Conservation (phyloP, 2,113 vertebrate species). For the Periophthalmodon schlosseri region DNA sequence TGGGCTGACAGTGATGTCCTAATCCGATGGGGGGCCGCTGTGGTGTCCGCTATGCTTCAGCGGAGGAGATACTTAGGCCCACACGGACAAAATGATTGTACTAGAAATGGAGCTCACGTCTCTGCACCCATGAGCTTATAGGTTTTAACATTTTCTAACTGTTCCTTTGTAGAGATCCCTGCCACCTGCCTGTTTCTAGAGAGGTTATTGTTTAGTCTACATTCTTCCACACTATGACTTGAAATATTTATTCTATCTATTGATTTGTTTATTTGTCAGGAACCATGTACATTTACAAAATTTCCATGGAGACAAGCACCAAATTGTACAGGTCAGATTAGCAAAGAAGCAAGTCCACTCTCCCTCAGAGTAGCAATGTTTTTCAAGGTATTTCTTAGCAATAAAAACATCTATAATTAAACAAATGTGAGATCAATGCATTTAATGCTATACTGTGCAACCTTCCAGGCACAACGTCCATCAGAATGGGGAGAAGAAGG, state of each 20-base stretch:
- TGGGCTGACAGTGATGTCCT: conserved; percentile 55
- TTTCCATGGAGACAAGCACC: no score
- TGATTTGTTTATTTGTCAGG: no score
- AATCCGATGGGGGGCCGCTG: conserved; percentile 58
- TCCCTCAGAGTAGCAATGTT: no score
- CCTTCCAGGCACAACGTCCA: background rate
- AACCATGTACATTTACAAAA: no score
- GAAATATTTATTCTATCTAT: no score
- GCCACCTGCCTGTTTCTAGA: background rate
- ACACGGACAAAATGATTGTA: conserved; percentile 53
- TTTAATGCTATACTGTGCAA: background rate
- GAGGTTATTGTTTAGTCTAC: background rate
- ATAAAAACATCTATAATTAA: no score
- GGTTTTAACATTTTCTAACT: background rate
- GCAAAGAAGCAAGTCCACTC: no score
- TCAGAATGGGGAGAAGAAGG: background rate
- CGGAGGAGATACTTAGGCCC: conserved; percentile 59
- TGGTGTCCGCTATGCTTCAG: conserved; percentile 59
- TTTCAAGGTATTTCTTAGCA: no score
- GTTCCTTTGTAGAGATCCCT: background rate
- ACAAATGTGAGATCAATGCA: no score
- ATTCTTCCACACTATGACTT: no score
- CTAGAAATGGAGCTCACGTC: conserved; percentile 45
- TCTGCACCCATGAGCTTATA: conserved; percentile 2
- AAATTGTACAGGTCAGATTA: no score